phyloP scores from a whole-genome alignment of 2,113 vertebrate genomes.

The Triplophysa dalaica region DNA sequence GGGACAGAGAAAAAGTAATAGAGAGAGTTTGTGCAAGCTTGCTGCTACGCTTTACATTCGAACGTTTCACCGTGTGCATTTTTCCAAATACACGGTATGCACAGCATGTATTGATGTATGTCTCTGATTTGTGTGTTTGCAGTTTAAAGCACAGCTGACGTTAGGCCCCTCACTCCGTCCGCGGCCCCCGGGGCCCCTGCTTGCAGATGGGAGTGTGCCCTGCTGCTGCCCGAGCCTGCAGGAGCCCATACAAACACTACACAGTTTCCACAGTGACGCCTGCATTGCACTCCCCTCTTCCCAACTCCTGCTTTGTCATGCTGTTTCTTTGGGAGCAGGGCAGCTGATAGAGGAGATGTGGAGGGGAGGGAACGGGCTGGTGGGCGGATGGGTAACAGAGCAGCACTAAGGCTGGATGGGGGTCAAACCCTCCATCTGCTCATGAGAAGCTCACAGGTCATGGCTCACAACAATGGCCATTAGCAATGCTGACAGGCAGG shows the following conservation, averaged over 20 bases:
- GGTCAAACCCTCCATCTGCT: constrained; percentile 61
- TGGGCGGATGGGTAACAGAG: constrained; percentile 49
- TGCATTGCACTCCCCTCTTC: constrained; percentile 22
- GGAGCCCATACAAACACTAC: constrained; percentile 38
- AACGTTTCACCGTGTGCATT: background rate
- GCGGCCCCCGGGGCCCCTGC: constrained; percentile 38
- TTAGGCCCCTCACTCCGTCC: constrained; percentile 21
- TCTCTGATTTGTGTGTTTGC: constrained; percentile 21
- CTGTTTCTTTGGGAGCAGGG: constrained; percentile 55
- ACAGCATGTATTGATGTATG: background rate
- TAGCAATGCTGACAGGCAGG: constrained; percentile 57
- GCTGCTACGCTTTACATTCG: background rate
- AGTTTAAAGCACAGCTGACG: constrained; percentile 21
- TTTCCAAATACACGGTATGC: background rate
- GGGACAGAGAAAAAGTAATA: background rate
- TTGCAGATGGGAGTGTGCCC: constrained; percentile 55
- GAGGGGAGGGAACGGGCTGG: constrained; percentile 26
- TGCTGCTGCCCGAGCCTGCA: constrained; percentile 51
- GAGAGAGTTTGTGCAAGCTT: background rate
- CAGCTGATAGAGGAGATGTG: constrained; percentile 50
- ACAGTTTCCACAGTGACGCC: constrained; percentile 54
- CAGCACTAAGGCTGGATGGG: constrained; percentile 53
- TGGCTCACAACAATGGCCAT: constrained; percentile 57
- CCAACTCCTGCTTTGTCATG: constrained; percentile 56
- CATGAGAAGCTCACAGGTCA: constrained; percentile 49